Base-by-base conservation (phyloP, 2,888 invertebrate genomes). In the Pristionchus mayeri region DNA sequence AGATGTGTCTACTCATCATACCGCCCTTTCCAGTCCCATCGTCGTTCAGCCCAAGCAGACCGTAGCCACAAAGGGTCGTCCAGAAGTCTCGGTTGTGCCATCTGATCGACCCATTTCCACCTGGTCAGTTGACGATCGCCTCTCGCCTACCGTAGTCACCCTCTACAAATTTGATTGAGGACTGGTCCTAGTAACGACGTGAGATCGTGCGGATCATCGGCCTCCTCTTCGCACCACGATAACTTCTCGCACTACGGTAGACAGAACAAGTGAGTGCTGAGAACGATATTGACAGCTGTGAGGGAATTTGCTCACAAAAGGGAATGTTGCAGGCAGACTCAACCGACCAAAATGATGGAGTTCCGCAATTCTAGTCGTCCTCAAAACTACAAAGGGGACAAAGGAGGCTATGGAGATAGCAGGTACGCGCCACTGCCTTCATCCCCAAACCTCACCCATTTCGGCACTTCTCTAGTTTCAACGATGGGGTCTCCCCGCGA, bases 91-190 rank as follows among this genome's bases (percentile, higher is more conserved):
- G 18, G 18, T 34, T 34, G 63, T 63, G 34, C 13, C 44, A 44
- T 13, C 7, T 13, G 44, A n/a, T n/a, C n/a, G n/a, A n/a, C n/a
- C n/a, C 13, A 44, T 44, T 44, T 13, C 13, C 63, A 63, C 60
- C 60, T 63, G 63, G 63, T 63, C 34, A 63, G 63, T 63, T 63
- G 34, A 34, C 63, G 63, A 63, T 63, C 18, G 63, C 34, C 63
- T 4, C 44, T 44, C 6, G 16, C 63, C 63, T 63, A 63, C 63
- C 37, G 63, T 34, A 34, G 9, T 60, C 60, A 7, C 27, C n/a
- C 44, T 24, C 60, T 27, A 27, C 60, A 27, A 16, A 7, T 4
- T 30, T 63, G 27, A 63, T 63, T 30, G 34, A 63, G 63, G 63
- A 34, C 1, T 13, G 63, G 63, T 21, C 63, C 63, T 21, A 63